phyloP scores from a whole-genome alignment of 2,888 invertebrate species.

The Atrina japonica region DNA sequence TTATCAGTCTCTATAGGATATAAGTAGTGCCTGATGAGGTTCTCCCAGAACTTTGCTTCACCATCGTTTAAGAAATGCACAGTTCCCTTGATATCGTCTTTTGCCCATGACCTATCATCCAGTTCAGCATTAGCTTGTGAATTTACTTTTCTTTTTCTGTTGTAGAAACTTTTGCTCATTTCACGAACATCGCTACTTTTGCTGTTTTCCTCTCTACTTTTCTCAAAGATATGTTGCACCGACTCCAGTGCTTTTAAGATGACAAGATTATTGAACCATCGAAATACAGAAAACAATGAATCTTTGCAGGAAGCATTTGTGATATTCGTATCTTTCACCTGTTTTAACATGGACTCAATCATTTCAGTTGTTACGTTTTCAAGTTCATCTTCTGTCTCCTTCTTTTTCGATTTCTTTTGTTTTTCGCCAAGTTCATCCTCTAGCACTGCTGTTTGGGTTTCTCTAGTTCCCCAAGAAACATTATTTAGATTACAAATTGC shows the following conservation, averaged over 20 bases:
- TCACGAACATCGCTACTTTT: not conserved
- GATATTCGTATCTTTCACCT: constrained; percentile 27
- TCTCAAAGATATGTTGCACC: constrained; percentile 33
- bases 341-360: constrained; percentile 34
- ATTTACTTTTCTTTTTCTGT: not conserved
- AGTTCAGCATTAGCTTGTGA: not conserved
- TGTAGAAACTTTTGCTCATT: constrained; percentile 4
- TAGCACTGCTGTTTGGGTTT: constrained; percentile 77
- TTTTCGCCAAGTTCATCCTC: constrained; percentile 8
- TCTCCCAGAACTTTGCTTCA: constrained; percentile 94
- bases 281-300: constrained; percentile 33
- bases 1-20: constrained; percentile 41
- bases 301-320: constrained; percentile 23
- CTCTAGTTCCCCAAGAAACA: constrained; percentile 96
- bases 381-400: constrained; percentile 38
- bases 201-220: constrained; percentile 16
- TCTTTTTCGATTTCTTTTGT: constrained; percentile 24
- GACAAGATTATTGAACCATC: constrained; percentile 41
- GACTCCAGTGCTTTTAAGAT: constrained; percentile 34
- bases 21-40: constrained; percentile 88
- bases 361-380: constrained; percentile 30
- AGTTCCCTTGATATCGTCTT: constrained; percentile 8
- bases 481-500: constrained; percentile 95
- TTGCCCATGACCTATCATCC: constrained; percentile 36
- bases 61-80: constrained; percentile 77